Evolutionary conservation across 2,797 vertebrate species (phyloP), one percentile per base, ranked within the genome.

Genomic region (Cygnus olor): DNA sequence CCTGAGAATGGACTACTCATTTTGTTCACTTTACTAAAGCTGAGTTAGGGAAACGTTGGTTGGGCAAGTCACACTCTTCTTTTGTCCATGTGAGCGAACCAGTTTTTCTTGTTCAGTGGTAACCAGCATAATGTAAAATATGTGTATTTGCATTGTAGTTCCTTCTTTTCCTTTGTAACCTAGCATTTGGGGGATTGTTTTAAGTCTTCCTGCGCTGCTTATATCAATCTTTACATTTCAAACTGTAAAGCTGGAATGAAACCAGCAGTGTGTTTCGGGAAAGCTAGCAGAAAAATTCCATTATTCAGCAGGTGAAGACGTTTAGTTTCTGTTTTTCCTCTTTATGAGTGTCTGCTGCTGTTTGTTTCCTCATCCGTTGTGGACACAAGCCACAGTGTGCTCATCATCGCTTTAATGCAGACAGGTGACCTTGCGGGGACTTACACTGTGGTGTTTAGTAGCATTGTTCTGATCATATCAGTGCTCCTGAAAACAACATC

Each of bases 61-160:
- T 83, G 68, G 22, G 36, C 11, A 3, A 87, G 49, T 84, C 77
- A 78, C 71, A 30, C 72, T 21, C 30, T 90, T 69, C 66, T 76
- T 94, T 85, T 85, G 81, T 85, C 89, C 38, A 1, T 56, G 82
- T 86, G 32, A 58, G 72, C 53, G 88, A 96, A 92, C 92, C 82
- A 93, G 94, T 95, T 95, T 93, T 93, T 96, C 91, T 96, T 0
- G 54, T 96, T 92, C 65, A 49, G 69, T 84, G 82, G 54, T 94
- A 93, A 89, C 49, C 73, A 92, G 11, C 27, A 11, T 76, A 57
- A 71, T 90, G 44, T 27, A 47, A 93, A 93, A 87, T 92, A 69
- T 1, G 4, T 58, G 15, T 63, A 71, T 94, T 95, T 86, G 54
- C 32, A 65, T 89, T 69, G 60, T 34, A 76, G 53, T 92, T 91